Evolutionary conservation across 2,797 vertebrate genomes (phyloP).

Genomic region (Erithacus rubecula): DNA sequence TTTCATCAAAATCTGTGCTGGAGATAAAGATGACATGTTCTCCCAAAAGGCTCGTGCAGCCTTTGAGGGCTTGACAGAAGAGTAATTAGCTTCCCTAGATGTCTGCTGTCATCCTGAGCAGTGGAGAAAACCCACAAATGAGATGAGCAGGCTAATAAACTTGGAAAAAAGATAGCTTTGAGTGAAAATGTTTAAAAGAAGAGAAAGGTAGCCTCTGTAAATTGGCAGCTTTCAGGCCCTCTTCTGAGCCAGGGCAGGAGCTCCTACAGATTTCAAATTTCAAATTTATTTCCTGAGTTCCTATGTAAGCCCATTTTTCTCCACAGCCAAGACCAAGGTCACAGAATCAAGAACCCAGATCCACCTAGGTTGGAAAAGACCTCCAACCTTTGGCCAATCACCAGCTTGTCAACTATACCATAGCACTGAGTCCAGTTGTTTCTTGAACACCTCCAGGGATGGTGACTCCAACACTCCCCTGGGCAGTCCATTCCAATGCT

Average conservation of each 20-base stretch:
- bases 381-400: background rate
- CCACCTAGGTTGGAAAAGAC: background rate
- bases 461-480: background rate
- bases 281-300: background rate
- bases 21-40: background rate
- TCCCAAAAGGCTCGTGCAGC: background rate
- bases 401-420: background rate
- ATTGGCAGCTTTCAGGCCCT: background rate
- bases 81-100: background rate
- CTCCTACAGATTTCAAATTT: background rate
- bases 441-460: background rate
- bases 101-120: background rate
- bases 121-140: background rate
- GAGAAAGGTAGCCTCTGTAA: background rate
- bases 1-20: background rate
- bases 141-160: background rate
- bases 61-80: background rate
- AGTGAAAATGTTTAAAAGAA: background rate
- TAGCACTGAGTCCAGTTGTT: background rate
- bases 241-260: background rate
- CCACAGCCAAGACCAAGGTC: background rate
- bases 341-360: background rate
- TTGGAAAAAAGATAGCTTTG: background rate
- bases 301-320: background rate
- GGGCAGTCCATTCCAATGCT: accelerated